Conservation (phyloP, 2,797 vertebrate species). For the Acanthopagrus latus region DNA sequence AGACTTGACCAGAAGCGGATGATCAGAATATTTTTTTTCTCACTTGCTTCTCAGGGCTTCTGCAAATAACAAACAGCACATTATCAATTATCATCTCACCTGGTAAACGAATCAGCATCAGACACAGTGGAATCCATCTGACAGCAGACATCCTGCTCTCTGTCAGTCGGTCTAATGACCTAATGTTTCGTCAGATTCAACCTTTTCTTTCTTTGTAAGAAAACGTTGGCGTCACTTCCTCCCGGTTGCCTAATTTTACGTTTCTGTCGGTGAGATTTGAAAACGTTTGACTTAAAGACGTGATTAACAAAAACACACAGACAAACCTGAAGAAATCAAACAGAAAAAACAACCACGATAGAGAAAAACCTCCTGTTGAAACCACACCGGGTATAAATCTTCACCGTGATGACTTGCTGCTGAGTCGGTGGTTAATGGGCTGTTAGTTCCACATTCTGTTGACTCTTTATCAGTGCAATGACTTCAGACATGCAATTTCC, state of each 20-base stretch:
- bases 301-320: neutral
- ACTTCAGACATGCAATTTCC: neutral
- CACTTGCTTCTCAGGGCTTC: no score
- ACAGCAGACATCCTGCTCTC: neutral
- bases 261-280: neutral
- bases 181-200: neutral
- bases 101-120: neutral
- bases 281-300: neutral
- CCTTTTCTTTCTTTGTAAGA: neutral
- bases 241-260: neutral
- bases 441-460: neutral
- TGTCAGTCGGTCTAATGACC: neutral
- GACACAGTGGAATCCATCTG: neutral
- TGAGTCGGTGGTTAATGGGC: neutral
- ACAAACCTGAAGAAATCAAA: neutral
- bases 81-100: neutral
- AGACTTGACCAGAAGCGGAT: no score
- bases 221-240: neutral
- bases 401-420: neutral
- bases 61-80: no score
- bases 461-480: neutral
- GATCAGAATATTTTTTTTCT: no score
- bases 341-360: neutral
- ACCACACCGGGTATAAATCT: neutral
- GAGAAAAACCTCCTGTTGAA: neutral